Percentiles rank a stretch among this genome's conserved stretches.
Conservation (phyloP, 2,888 invertebrate genomes). For the Caenorhabditis zanzibari region DNA sequence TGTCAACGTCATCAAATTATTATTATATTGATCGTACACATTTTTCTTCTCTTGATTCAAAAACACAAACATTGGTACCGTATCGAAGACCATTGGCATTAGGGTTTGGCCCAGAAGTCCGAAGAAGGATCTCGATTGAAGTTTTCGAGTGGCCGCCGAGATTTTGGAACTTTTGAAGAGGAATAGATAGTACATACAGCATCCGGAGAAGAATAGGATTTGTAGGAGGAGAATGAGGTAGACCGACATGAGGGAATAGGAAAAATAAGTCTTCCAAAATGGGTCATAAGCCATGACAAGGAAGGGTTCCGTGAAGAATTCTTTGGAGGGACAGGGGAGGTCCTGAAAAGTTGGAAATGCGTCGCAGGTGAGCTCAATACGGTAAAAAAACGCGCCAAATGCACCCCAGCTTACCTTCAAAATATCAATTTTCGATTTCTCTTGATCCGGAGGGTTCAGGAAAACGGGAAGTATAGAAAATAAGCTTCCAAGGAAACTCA, state of each 20-base stretch:
- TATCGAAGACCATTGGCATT: background rate
- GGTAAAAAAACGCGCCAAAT: no score
- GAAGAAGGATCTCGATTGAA: conserved; percentile 4
- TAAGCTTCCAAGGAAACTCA: background rate
- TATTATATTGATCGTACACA: conserved; percentile 1
- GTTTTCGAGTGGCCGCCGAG: background rate
- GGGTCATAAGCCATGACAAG: background rate
- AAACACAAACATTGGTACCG: background rate
- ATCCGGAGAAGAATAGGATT: conserved; percentile 8
- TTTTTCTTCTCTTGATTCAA: background rate
- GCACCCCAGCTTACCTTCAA: conserved; percentile 20
- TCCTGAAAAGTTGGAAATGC: background rate
- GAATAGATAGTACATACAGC: conserved; percentile 18
- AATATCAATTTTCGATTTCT: background rate
- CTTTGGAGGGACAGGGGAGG: conserved; percentile 15
- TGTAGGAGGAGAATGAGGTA: background rate
- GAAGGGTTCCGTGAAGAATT: conserved; percentile 27
- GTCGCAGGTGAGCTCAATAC: no score
- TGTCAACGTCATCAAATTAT: conserved; percentile 1
- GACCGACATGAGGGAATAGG: background rate
- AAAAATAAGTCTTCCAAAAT: conserved; percentile 9
- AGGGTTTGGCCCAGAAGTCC: background rate
- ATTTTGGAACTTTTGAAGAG: background rate
- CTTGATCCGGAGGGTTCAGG: background rate
- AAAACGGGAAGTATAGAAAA: background rate